Evolutionary conservation across 1,140 invertebrate genomes (phyloP).

Genomic region (Hycleus cichorii): DNA sequence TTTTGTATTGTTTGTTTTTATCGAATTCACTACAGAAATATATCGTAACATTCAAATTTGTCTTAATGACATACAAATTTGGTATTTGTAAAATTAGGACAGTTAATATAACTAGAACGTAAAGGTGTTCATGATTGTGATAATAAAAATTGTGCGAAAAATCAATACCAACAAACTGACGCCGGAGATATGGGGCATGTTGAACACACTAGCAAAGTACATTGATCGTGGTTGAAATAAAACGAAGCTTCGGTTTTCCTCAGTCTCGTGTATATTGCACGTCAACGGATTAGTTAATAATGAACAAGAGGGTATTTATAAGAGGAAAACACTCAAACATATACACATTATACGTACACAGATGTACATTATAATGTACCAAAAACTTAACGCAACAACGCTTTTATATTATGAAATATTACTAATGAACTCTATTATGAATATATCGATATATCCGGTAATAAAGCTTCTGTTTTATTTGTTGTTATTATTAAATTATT

Average conservation of each 20-base stretch:
- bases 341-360: no score
- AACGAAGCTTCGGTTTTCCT: slow-evolving; percentile 10
- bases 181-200: slow-evolving; percentile 10
- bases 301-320: slow-evolving; percentile 8
- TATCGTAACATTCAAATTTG: no score
- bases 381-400: neutral
- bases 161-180: slow-evolving; percentile 13
- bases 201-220: slow-evolving; percentile 8
- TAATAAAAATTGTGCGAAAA: slow-evolving; percentile 9
- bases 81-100: no score
- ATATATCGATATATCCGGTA: neutral
- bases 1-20: no score
- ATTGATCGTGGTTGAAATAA: slow-evolving; percentile 14
- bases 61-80: no score
- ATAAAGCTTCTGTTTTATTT: no score
- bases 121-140: slow-evolving; percentile 6
- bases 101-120: neutral
- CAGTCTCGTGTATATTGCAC: slow-evolving; percentile 9
- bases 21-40: no score
- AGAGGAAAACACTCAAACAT: slow-evolving; percentile 8
- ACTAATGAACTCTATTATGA: slow-evolving; percentile 3
- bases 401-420: slow-evolving; percentile 8
- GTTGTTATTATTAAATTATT: no score
- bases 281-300: slow-evolving; percentile 15
- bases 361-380: neutral